Evolutionary conservation across 2,113 vertebrate genomes (phyloP).

Genomic region (Uria lomvia): DNA sequence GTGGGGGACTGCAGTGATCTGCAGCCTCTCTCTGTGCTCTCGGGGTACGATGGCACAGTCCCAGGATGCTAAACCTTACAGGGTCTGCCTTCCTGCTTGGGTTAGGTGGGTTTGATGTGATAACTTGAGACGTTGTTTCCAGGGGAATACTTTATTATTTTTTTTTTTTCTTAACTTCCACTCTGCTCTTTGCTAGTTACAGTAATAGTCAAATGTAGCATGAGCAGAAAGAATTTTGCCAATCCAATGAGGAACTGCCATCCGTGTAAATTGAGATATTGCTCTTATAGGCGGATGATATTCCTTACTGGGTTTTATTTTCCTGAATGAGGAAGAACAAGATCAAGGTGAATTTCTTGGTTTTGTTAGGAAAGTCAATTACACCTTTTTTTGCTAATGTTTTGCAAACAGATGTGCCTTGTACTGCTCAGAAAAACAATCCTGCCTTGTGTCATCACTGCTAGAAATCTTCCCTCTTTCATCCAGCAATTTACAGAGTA

Average conservation of each 20-base stretch:
- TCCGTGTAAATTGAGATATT: not conserved
- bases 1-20: fast-evolving
- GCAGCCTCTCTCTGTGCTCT: fast-evolving
- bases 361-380: not conserved
- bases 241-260: not conserved
- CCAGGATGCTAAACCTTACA: not conserved
- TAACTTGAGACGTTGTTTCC: not conserved
- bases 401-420: not conserved
- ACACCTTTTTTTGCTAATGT: not conserved
- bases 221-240: not conserved
- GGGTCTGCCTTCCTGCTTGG: not conserved
- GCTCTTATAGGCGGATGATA: not conserved
- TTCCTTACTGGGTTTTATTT: not conserved
- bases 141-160: not conserved
- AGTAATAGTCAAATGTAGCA: not conserved
- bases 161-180: not conserved
- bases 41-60: not conserved
- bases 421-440: not conserved
- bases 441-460: not conserved
- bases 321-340: not conserved
- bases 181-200: not conserved
- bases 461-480: not conserved
- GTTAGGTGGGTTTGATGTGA: not conserved
- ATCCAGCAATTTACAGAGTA: not conserved
- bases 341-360: not conserved